phyloP scores from a whole-genome alignment of 2,113 vertebrate genomes.

The Lichenostomus cassidix region DNA sequence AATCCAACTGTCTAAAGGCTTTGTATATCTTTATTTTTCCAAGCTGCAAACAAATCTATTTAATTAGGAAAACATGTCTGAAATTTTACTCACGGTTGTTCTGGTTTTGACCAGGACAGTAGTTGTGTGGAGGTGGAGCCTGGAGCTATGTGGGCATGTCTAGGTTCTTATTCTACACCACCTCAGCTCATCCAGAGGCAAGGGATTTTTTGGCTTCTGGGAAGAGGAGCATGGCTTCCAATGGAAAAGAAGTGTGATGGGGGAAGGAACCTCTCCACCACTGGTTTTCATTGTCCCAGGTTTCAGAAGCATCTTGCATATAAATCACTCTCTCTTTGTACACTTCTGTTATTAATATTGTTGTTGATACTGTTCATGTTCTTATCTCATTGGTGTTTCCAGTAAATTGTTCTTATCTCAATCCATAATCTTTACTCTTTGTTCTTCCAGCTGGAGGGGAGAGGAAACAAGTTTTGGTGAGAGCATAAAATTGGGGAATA shows the following conservation, averaged over 20 bases:
- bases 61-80: constrained; percentile 18
- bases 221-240: not conserved
- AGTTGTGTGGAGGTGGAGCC: not conserved
- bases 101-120: not conserved
- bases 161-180: not conserved
- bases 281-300: not conserved
- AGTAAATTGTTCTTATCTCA: not conserved
- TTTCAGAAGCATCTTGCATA: not conserved
- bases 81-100: not conserved
- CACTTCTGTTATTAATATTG: not conserved
- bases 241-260: rapidly evolving
- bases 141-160: rapidly evolving
- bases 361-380: not conserved
- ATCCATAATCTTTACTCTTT: not conserved
- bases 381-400: not conserved
- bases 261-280: no score
- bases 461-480: not conserved
- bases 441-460: not conserved
- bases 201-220: not conserved
- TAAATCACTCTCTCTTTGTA: not conserved
- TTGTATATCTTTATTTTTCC: constrained; percentile 18
- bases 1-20: not conserved
- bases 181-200: not conserved
- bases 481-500: not conserved
- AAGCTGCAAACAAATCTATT: constrained; percentile 27